Percentiles rank a stretch among this genome's conserved stretches.
Evolutionary conservation across 53 echinoderm and acorn worm genomes (phyloP).

Genomic region (Holothuria scabra): DNA sequence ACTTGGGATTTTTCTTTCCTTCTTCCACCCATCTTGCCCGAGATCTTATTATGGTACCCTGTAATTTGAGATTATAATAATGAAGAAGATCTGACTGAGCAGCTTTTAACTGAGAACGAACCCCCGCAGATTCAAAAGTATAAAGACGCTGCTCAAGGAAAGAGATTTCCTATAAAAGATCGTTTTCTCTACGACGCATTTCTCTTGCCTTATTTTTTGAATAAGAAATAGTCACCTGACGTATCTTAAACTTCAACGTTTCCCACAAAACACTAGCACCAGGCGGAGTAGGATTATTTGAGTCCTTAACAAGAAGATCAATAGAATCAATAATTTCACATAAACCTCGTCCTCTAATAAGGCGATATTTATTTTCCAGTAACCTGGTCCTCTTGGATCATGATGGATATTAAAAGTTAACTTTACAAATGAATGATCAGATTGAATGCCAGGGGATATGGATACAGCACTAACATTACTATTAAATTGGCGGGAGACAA

Average conservation of each 20-base stretch:
- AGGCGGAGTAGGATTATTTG: no score
- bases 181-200: background rate
- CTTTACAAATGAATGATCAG: slow-evolving; percentile 13
- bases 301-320: background rate
- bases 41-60: slow-evolving; percentile 11
- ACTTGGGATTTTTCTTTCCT: slow-evolving; percentile 11
- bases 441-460: background rate
- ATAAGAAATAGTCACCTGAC: background rate
- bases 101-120: background rate
- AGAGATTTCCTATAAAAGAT: background rate
- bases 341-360: background rate
- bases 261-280: background rate
- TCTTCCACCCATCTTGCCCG: slow-evolving; percentile 16
- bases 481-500: background rate
- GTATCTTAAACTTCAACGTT: slow-evolving; percentile 5
- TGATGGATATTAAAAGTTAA: background rate
- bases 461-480: background rate
- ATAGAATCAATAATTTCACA: background rate
- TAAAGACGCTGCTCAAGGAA: background rate
- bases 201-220: background rate
- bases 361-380: slow-evolving; percentile 26
- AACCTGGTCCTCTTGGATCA: background rate
- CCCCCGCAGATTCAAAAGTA: background rate
- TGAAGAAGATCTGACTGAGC: background rate
- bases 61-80: background rate